Conservation (phyloP, 2,113 vertebrate genomes). For the Ploceus nigricollis region DNA sequence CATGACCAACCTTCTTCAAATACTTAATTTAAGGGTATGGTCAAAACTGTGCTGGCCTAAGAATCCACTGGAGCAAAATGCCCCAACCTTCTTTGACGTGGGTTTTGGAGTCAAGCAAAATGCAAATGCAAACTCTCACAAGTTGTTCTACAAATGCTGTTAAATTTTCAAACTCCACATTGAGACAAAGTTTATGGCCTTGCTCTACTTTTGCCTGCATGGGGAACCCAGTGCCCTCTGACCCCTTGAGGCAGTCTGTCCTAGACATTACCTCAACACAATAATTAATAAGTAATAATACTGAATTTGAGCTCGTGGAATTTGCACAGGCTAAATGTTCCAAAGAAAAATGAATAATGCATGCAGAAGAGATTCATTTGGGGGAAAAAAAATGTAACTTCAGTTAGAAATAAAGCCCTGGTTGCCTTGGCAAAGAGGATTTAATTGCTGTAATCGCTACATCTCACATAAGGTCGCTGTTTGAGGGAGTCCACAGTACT, state of each 20-base stretch:
- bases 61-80: neutral
- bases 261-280: constrained; percentile 2
- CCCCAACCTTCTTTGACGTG: neutral
- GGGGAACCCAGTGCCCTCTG: neutral
- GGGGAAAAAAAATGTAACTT: neutral
- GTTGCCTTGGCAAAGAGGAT: constrained; percentile 57
- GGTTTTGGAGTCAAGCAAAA: neutral
- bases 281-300: constrained; percentile 40
- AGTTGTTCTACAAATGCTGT: neutral
- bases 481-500: constrained; percentile 37
- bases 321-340: neutral
- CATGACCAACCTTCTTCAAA: neutral
- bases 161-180: neutral
- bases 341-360: constrained; percentile 50
- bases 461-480: constrained; percentile 54
- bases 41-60: neutral
- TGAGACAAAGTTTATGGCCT: neutral
- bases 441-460: constrained; percentile 47
- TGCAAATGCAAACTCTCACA: neutral
- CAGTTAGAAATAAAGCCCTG: constrained; percentile 41
- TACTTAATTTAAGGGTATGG: neutral
- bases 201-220: neutral
- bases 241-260: neutral
- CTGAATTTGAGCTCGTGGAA: neutral
- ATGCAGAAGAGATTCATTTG: constrained; percentile 28